phyloP scores from a whole-genome alignment of 2,113 vertebrate genomes.

The Laterallus jamaicensis region DNA sequence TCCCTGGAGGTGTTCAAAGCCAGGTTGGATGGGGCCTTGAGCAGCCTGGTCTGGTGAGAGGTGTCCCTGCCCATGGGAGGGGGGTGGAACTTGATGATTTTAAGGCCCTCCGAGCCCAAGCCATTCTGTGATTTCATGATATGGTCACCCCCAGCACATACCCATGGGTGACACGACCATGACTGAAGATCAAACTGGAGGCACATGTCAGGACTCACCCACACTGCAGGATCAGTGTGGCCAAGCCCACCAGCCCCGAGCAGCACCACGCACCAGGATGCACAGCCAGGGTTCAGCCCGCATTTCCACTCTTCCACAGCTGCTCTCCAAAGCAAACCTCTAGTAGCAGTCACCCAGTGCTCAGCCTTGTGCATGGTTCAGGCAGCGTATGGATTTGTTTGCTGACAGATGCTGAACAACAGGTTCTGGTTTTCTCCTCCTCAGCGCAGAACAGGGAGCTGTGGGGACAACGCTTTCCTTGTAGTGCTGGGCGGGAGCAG shows the following conservation, averaged over 20 bases:
- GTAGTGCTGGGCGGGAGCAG: fast-evolving
- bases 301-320: not conserved
- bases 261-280: too few relatives aligned
- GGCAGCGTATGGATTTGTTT: not conserved
- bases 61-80: too few relatives aligned
- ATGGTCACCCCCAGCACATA: not conserved
- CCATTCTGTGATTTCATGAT: too few relatives aligned
- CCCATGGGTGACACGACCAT: fast-evolving
- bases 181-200: not conserved
- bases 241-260: not conserved
- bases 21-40: too few relatives aligned
- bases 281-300: not conserved
- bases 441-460: not conserved
- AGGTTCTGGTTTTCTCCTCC: not conserved
- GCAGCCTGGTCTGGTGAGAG: too few relatives aligned
- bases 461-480: fast-evolving
- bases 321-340: not conserved
- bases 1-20: too few relatives aligned
- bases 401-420: not conserved
- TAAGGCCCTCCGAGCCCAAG: too few relatives aligned
- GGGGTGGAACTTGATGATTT: too few relatives aligned
- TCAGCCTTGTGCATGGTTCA: not conserved
- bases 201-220: not conserved
- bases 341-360: not conserved
- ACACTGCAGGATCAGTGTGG: not conserved